A percentile compares a stretch with the other conserved stretches of the same genome.
phyloP scores from a whole-genome alignment of 1,140 invertebrate genomes.

The Homarus americanus region DNA sequence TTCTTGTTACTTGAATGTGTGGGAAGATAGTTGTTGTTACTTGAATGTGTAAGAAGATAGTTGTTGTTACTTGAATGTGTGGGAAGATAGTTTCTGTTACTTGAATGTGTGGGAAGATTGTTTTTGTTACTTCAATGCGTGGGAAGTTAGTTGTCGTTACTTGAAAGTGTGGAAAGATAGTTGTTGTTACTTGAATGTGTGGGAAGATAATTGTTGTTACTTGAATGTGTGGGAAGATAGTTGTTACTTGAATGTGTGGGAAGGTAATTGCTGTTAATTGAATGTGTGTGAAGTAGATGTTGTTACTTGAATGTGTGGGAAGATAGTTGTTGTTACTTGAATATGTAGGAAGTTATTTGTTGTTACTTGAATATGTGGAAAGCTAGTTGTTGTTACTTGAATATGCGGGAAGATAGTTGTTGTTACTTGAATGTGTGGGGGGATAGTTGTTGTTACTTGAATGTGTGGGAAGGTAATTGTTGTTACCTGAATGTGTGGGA shows the following conservation, averaged over 20 bases:
- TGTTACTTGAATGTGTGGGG: neutral
- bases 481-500: too few relatives aligned
- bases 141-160: too few relatives aligned
- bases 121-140: neutral
- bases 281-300: neutral
- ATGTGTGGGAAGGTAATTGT: too few relatives aligned
- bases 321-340: neutral
- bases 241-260: neutral
- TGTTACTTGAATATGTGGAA: neutral
- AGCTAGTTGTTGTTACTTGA: too few relatives aligned
- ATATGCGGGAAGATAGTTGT: neutral
- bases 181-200: neutral
- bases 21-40: too few relatives aligned
- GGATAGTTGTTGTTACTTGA: too few relatives aligned
- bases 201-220: too few relatives aligned
- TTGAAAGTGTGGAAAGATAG: neutral
- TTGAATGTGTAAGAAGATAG: neutral
- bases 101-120: neutral
- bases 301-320: neutral
- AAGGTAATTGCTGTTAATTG: too few relatives aligned
- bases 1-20: neutral
- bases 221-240: neutral
- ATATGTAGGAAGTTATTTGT: too few relatives aligned
- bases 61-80: neutral
- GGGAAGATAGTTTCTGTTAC: too few relatives aligned